Conservation (phyloP, 2,888 invertebrate species). For the Linnaemya vulpina region DNA sequence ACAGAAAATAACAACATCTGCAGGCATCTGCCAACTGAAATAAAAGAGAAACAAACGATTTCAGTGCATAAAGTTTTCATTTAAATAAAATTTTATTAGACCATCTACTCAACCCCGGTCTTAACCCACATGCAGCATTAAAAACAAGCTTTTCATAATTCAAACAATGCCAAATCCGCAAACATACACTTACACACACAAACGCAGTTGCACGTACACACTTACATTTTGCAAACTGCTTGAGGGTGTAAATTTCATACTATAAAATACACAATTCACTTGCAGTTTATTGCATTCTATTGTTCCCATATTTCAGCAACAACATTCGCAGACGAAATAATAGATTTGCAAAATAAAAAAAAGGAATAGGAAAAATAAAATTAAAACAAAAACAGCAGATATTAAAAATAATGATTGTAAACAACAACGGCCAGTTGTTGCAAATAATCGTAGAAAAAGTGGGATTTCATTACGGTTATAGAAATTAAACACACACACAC, state of each 20-base stretch:
- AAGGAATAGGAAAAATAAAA: not conserved
- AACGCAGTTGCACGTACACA: not conserved
- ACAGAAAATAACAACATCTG: not conserved
- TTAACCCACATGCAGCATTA: not conserved
- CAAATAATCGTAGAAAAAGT: conserved; percentile 40
- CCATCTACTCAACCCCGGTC: conserved; percentile 3
- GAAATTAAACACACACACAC: not conserved
- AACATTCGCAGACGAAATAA: conserved; percentile 7
- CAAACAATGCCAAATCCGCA: conserved; percentile 1
- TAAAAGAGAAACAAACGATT: not conserved
- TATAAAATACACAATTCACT: not conserved
- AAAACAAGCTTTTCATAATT: conserved; percentile 15
- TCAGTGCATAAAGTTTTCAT: not conserved
- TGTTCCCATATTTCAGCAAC: conserved; percentile 20
- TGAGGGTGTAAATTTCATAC: too few species aligned
- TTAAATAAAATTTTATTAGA: conserved; percentile 10
- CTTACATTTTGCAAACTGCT: not conserved
- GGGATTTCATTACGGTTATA: not conserved
- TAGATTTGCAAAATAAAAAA: not conserved
- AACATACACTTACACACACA: not conserved
- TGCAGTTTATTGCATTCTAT: conserved; percentile 12
- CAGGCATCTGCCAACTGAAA: not conserved
- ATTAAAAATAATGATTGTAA: conserved; percentile 1
- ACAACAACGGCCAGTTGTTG: conserved; percentile 23
- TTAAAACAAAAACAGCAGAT: not conserved